Percentiles rank a stretch among this genome's conserved stretches.
Evolutionary conservation across 2,113 vertebrate species (phyloP).

Genomic region (Alexandromys fortis): DNA sequence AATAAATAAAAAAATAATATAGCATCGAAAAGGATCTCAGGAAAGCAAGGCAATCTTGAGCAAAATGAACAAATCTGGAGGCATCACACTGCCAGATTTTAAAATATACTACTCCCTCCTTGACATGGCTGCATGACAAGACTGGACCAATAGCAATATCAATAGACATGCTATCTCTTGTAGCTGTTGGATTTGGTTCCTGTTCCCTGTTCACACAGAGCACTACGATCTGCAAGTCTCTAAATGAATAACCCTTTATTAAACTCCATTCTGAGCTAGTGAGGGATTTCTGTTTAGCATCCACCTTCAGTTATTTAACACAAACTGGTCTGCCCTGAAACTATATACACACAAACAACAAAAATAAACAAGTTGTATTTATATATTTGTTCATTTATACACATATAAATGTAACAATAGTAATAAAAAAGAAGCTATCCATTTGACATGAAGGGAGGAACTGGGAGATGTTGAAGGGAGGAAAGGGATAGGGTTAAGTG

Average conservation of each 20-base stretch:
- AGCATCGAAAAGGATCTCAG: background rate
- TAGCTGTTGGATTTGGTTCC: no score
- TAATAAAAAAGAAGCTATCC: background rate
- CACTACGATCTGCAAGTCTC: no score
- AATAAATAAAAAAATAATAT: no score
- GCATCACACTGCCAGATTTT: background rate
- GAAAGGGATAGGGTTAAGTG: background rate
- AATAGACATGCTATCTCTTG: background rate
- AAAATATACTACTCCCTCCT: background rate
- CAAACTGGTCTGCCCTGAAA: no score
- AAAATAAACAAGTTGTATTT: background rate
- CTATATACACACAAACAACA: background rate
- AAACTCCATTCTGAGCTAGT: no score
- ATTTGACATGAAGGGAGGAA: background rate
- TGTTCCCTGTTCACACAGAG: no score
- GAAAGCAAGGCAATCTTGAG: background rate
- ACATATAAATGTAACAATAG: no score
- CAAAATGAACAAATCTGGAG: background rate
- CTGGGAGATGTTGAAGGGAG: background rate
- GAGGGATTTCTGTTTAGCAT: no score
- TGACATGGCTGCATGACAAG: background rate
- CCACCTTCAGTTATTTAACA: background rate
- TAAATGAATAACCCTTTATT: no score
- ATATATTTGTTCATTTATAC: background rate
- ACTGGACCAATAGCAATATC: background rate